phyloP scores from a whole-genome alignment of 2,113 vertebrate species.

The Peromyscus californicus region DNA sequence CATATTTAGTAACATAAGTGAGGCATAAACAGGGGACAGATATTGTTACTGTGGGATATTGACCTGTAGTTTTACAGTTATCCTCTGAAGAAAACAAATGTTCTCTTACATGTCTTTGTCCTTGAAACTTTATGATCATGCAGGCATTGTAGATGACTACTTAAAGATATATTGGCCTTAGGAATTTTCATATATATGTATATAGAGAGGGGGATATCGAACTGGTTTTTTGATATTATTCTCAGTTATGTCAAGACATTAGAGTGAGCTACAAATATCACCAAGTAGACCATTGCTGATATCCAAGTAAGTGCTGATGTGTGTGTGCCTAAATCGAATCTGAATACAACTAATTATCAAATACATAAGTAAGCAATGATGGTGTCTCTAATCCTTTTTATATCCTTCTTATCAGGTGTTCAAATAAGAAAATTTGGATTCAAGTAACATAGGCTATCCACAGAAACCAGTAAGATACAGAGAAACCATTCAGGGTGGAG shows the following conservation, averaged over 20 bases:
- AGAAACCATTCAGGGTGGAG: too few species aligned
- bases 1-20: too few species aligned
- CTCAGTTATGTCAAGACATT: not conserved
- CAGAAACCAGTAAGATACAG: too few species aligned
- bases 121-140: not conserved
- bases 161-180: not conserved
- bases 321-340: not conserved
- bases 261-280: not conserved
- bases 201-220: too few species aligned
- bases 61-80: not conserved
- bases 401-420: not conserved
- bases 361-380: not conserved
- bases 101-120: not conserved
- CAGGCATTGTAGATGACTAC: not conserved
- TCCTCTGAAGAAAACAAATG: not conserved
- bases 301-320: not conserved
- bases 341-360: not conserved
- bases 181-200: not conserved
- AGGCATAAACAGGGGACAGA: not conserved
- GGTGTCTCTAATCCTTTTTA: not conserved
- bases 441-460: too few species aligned
- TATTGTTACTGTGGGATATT: not conserved
- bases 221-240: too few species aligned
- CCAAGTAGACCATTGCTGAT: not conserved
- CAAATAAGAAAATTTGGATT: not conserved